Evolutionary conservation across 1,140 invertebrate species (phyloP).

Genomic region (Bombus sylvicola): DNA sequence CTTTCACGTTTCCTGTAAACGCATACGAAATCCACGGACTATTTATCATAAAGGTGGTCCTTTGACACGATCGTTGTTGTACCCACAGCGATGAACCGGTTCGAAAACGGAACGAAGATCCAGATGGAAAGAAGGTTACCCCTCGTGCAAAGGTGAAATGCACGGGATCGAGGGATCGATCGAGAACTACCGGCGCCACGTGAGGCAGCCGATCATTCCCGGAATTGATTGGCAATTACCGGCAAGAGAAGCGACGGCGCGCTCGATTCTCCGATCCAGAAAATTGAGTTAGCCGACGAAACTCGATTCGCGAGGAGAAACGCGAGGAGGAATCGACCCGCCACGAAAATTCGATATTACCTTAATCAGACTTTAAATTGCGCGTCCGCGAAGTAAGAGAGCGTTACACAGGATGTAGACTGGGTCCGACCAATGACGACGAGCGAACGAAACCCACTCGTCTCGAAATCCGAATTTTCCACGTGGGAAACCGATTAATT

Average conservation of each 20-base stretch:
- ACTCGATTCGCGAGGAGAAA: slow-evolving; percentile 55
- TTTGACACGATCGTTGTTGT: too few relatives aligned
- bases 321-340: slow-evolving; percentile 12
- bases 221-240: slow-evolving; percentile 68
- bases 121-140: neutral
- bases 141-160: neutral
- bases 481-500: too few relatives aligned
- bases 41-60: too few relatives aligned
- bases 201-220: slow-evolving; percentile 38
- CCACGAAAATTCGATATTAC: slow-evolving; percentile 57
- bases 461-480: too few relatives aligned
- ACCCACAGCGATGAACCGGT: too few relatives aligned
- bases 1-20: too few relatives aligned
- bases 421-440: too few relatives aligned
- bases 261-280: slow-evolving; percentile 62
- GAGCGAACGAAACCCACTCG: too few relatives aligned
- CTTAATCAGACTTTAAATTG: slow-evolving; percentile 54
- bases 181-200: slow-evolving; percentile 25
- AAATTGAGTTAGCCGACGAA: slow-evolving; percentile 65
- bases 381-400: neutral
- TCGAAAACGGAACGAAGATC: neutral
- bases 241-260: slow-evolving; percentile 19
- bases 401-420: neutral
- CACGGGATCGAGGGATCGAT: slow-evolving; percentile 36
- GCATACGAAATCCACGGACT: too few relatives aligned